Conservation (phyloP, 2,113 vertebrate species). For the Nipponia nippon region DNA sequence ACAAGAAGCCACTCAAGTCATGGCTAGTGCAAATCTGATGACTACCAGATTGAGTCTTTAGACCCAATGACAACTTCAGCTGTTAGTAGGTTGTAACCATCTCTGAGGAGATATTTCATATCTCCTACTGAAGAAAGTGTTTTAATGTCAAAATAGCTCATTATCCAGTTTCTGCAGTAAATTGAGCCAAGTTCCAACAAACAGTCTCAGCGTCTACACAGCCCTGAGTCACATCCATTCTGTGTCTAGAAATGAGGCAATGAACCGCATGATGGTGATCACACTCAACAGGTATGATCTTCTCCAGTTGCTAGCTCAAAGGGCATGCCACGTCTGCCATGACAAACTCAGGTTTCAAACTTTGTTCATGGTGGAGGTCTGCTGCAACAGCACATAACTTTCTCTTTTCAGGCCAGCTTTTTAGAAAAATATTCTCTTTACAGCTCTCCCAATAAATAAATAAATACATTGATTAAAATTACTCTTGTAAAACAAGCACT, state of each 20-base stretch:
- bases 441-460: background rate
- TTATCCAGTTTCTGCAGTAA: background rate
- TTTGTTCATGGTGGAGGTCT: background rate
- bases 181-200: background rate
- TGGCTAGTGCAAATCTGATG: background rate
- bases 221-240: background rate
- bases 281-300: background rate
- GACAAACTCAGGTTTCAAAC: background rate
- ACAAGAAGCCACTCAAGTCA: background rate
- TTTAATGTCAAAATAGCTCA: background rate
- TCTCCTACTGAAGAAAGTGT: background rate
- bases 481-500: background rate
- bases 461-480: background rate
- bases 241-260: background rate
- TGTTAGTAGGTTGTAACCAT: background rate
- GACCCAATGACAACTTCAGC: background rate
- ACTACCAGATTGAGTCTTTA: background rate
- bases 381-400: background rate
- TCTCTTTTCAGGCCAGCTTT: background rate
- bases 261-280: rapidly evolving
- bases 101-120: background rate
- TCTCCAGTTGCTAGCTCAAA: background rate
- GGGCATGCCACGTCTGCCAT: background rate
- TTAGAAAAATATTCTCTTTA: background rate
- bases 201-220: background rate